Conservation (phyloP, 2,888 invertebrate genomes). For the Scaptomyza parva region DNA sequence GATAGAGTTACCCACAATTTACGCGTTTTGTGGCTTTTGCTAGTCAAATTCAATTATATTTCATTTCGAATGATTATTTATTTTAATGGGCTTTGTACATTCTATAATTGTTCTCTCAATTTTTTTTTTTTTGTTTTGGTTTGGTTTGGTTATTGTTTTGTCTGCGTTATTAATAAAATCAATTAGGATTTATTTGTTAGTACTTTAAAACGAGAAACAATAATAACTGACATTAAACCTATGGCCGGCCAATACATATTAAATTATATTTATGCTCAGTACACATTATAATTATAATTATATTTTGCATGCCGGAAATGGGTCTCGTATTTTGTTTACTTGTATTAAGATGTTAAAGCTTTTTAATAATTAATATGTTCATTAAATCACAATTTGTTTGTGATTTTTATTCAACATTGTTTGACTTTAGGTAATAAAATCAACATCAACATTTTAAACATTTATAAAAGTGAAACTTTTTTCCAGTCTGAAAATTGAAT, state of each 20-base stretch:
- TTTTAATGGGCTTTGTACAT: constrained; percentile 52
- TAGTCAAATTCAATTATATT: constrained; percentile 74
- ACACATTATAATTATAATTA: not conserved
- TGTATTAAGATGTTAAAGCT: constrained; percentile 1
- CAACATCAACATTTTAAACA: not conserved
- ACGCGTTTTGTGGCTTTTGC: constrained; percentile 68
- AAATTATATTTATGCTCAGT: not conserved
- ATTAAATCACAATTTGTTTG: constrained; percentile 1
- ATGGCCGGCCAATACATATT: constrained; percentile 21
- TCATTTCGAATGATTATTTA: constrained; percentile 51
- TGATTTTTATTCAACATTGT: not conserved
- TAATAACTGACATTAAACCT: constrained; percentile 35
- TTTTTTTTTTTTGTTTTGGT: too few species aligned
- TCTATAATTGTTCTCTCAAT: constrained; percentile 63
- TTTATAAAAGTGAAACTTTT: not conserved
- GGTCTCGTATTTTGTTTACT: not conserved
- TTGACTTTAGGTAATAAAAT: not conserved
- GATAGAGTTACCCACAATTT: constrained; percentile 52
- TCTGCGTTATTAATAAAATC: constrained; percentile 56
- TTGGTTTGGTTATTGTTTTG: not conserved
- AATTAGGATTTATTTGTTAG: constrained; percentile 54
- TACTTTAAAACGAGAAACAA: not conserved
- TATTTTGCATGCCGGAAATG: not conserved
- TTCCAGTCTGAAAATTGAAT: not conserved
- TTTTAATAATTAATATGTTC: constrained; percentile 10